Base-by-base conservation (phyloP, 2,797 vertebrate genomes). In the Anabas testudineus region DNA sequence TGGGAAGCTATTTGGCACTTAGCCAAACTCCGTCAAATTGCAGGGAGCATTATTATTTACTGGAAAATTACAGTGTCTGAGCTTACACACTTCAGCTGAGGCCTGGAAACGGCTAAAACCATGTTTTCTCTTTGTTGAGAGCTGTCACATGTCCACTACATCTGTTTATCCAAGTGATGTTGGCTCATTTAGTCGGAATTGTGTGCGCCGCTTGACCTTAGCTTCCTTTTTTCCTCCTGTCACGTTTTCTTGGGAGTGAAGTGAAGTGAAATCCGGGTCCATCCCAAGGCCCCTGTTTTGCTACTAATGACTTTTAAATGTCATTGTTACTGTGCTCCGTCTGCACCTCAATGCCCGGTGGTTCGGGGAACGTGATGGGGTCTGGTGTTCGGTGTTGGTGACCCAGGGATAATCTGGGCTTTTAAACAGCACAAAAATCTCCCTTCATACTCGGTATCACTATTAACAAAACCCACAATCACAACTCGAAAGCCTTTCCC, bases 301-400 rank as follows among this genome's bases (percentile, higher is more conserved):
- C 71, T 82, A 56, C 85, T 84, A 90, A 88, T 90, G 85, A 89
- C 90, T 91, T 92, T 92, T 91, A 93, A 93, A 93, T 93, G 92
- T 90, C 92, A 92, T 70, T 73, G 62, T 75, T 78, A 47, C 75
- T 82, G 79, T 47, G 67, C 68, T 75, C 54, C 24, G 24, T 76
- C 69, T 73, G 71, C 53, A 57, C 71, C 67, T 62, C 46, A 19
- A 5, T 22, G 49, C 46, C 67, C 8, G 9, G 19, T 54, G 75
- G 70, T 67, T 78, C 19, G 5, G 26, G 28, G 41, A 67, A 63
- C 62, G 63, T 70, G 74, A 80, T 56, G 68, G 49, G 52, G 32
- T 55, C 72, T 26, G 28, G 15, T n/a, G 59, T 45, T 77, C 26
- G 1, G 18, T 71, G 42, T 67, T 72, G 47, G 10, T 46, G 69